These are phyloP conservation scores for Lithosia quadra DNA, from an alignment of 2,888 invertebrate species.

Conservation along the genomic window DNA sequence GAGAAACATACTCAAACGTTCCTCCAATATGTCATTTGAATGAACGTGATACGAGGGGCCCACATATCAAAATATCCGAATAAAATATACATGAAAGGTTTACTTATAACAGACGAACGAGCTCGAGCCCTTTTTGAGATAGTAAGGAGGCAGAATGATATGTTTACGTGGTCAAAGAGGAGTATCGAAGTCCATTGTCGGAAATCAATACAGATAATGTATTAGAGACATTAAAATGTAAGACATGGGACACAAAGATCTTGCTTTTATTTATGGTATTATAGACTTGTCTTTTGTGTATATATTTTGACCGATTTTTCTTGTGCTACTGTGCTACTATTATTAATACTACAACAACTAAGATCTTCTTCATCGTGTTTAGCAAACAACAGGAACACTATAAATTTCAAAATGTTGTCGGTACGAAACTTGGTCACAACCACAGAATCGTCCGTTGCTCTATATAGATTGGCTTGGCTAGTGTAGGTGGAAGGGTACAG, in stretches of 20 bases:
- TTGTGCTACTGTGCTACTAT: neutral
- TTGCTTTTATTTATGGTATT: conserved; percentile 48
- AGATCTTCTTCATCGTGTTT: no score
- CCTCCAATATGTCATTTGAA: conserved; percentile 83
- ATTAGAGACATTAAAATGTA: conserved; percentile 81
- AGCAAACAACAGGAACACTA: no score
- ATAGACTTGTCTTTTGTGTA: neutral
- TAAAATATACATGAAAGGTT: conserved; percentile 84
- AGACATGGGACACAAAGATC: conserved; percentile 60
- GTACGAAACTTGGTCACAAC: no score
- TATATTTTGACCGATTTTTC: neutral
- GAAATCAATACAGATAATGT: conserved; percentile 80
- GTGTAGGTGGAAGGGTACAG: no score
- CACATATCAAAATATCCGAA: conserved; percentile 78
- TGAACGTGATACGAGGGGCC: conserved; percentile 77
- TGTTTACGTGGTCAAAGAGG: conserved; percentile 77
- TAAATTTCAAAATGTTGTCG: no score
- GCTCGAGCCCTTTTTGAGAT: conserved; percentile 69
- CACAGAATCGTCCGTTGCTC: no score
- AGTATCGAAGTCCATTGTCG: conserved; percentile 72
- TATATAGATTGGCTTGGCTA: no score
- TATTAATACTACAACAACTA: no score
- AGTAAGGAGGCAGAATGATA: conserved; percentile 70
- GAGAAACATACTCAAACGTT: conserved; percentile 75
- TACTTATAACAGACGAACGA: conserved; percentile 76